Conservation (phyloP, 1,140 invertebrate species). For the Brachionus calyciflorus region DNA sequence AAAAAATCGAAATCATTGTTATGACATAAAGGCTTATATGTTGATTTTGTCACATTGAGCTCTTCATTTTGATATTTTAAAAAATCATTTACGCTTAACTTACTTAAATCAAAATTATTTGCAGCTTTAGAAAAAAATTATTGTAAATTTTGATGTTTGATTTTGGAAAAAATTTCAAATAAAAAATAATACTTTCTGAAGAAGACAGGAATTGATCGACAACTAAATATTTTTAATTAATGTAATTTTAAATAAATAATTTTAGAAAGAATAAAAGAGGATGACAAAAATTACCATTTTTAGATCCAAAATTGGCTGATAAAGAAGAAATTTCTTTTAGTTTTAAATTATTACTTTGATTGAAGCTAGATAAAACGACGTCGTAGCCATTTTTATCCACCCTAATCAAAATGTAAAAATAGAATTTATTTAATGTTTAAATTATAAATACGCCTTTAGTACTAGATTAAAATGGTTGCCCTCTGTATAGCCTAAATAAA, state of each 20-base stretch:
- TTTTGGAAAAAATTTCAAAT: background rate
- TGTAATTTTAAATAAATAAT: no score
- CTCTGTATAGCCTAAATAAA: no score
- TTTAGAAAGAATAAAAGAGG: no score
- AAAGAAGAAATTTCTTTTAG: background rate
- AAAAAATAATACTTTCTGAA: no score
- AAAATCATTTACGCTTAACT: background rate
- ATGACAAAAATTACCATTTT: background rate
- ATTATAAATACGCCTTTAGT: background rate
- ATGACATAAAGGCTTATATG: background rate
- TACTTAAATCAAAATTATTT: background rate
- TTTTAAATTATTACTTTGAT: background rate
- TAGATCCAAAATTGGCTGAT: background rate
- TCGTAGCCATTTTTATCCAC: conserved; percentile 41
- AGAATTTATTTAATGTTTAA: background rate
- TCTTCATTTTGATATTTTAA: conserved; percentile 8
- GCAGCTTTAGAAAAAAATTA: no score
- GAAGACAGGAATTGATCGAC: no score
- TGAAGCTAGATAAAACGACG: background rate
- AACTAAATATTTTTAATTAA: no score
- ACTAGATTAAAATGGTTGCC: no score
- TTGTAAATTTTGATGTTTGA: background rate
- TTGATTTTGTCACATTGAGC: background rate
- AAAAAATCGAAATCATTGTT: background rate
- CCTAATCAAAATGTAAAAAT: background rate